Evolutionary conservation across 2,113 vertebrate genomes (phyloP), one percentile per base, ranked within the genome.

Genomic region (Elanoides forficatus): DNA sequence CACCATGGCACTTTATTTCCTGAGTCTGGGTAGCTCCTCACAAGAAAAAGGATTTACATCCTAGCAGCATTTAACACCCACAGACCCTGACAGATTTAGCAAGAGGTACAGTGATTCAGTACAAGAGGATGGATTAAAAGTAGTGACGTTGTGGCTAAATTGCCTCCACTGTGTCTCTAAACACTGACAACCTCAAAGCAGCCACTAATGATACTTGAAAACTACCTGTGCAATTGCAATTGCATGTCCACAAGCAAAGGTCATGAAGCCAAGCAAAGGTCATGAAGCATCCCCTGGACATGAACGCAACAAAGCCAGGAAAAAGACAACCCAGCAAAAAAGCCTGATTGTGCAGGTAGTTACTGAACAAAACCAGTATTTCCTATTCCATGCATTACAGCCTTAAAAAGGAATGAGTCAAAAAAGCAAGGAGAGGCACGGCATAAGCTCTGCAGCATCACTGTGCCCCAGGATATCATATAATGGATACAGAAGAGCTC

Each of bases 101-200:
- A 95, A 80, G 95, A 95, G 88, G 81, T 93, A 81, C 65, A 58
- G 80, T 97, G 98, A 98, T 97, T 98, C 98, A 97, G 97, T 95
- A 97, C 86, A 62, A 86, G 88, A 91, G 66, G 95, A 95, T 88
- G 73, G 95, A 96, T 97, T 98, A 97, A 98, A 98, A 98, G 97
- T 97, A 97, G 97, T 92, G 84, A 80, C 30, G 13, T 75, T 63
- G 90, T 72, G 40, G 82, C 93, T 95, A 88, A 95, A 56, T 76
- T 95, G 87, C 66, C 58, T 95, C 74, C 90, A 52, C 82, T 43
- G 58, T 66, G 65, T 79, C 80, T 95, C 82, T 76, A 47, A 40
- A 43, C 32, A 71, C 67, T 1, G 23, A 89, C 50, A 90, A 48
- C 47, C 45, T 72, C 55, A 67, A 94, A 94, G 92, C 95, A 95